Evolutionary conservation across 2,797 vertebrate species (phyloP).

Genomic region (Poecilia wingei): DNA sequence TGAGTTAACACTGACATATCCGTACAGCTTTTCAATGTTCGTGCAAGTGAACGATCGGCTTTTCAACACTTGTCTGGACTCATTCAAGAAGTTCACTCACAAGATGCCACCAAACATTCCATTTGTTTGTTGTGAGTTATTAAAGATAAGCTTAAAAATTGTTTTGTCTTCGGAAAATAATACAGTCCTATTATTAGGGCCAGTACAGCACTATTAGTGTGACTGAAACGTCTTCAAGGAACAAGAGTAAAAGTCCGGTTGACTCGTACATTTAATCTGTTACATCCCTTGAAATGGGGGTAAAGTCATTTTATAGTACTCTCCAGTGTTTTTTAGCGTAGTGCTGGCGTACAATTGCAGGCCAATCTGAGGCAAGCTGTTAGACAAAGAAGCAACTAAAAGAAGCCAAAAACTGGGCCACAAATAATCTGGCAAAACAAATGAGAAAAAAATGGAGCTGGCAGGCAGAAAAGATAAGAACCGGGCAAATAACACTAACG

Average conservation of each 20-base stretch:
- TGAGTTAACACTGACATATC: background rate
- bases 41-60: background rate
- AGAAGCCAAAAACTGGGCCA: background rate
- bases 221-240: background rate
- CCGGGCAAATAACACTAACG: background rate
- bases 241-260: background rate
- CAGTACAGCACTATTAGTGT: background rate
- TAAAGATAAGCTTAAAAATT: background rate
- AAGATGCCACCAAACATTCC: background rate
- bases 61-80: background rate
- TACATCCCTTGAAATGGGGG: background rate
- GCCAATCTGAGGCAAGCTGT: background rate
- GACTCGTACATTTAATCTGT: background rate
- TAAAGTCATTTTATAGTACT: background rate
- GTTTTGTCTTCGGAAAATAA: background rate
- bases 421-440: constrained; percentile 1
- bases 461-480: background rate
- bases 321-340: background rate
- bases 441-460: background rate
- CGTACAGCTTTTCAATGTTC: background rate
- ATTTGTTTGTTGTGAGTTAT: background rate
- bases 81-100: background rate
- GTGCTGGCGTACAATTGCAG: background rate
- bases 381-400: background rate
- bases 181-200: background rate